These are phyloP conservation scores for Riparia riparia DNA, from an alignment of 2,113 vertebrate genomes.

Conservation along the genomic window DNA sequence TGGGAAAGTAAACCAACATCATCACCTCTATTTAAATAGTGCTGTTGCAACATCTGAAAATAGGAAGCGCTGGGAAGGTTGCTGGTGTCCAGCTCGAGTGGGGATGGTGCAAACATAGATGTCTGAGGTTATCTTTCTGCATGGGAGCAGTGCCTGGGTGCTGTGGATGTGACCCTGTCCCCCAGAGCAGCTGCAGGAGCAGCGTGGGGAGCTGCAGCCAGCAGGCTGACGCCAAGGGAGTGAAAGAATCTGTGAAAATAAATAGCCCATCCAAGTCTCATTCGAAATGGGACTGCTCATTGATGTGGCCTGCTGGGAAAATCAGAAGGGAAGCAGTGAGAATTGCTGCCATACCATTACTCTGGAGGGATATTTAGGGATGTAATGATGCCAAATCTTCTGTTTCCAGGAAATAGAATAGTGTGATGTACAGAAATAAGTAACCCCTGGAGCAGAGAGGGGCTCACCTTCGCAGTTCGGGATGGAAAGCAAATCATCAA, in stretches of 20 bases:
- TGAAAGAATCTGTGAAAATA: not conserved
- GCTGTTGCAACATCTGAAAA: slow-evolving; percentile 25
- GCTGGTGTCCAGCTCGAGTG: not conserved
- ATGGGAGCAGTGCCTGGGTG: not conserved
- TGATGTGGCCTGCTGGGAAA: slow-evolving; percentile 37
- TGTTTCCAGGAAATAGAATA: slow-evolving; percentile 21
- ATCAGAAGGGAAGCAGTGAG: not conserved
- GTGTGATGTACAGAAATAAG: slow-evolving; percentile 26
- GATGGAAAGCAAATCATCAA: not conserved
- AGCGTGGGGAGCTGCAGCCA: not conserved
- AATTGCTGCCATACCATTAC: not conserved
- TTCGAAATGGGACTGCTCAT: not conserved
- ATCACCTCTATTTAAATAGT: slow-evolving; percentile 36
- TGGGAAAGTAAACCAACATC: slow-evolving; percentile 44
- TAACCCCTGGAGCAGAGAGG: not conserved
- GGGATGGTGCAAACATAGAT: not conserved
- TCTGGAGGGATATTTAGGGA: slow-evolving; percentile 17
- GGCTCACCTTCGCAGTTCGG: not conserved
- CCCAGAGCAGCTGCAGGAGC: not conserved
- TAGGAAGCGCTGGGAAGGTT: not conserved
- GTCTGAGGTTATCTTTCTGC: not conserved
- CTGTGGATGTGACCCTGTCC: not conserved
- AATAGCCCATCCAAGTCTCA: not conserved
- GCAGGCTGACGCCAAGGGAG: not conserved
- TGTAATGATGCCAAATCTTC: not conserved